These are phyloP conservation scores for Pygoscelis adeliae DNA, from an alignment of 2,113 vertebrate genomes.

Conservation along the genomic window DNA sequence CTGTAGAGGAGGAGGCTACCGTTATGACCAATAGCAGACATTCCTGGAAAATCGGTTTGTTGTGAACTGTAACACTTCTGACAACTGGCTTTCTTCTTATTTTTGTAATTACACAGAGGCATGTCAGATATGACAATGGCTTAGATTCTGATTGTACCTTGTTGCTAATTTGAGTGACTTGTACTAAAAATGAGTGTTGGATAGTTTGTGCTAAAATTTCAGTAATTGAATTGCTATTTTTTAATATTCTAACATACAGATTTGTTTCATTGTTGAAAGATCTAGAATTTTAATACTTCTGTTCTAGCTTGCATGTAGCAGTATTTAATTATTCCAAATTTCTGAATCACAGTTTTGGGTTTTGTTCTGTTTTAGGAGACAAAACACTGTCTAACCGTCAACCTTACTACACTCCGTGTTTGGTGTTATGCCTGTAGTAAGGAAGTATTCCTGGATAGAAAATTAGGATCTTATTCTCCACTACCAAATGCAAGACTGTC, in stretches of 20 bases:
- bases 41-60: background rate
- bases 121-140: background rate
- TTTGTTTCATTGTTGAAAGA: background rate
- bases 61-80: background rate
- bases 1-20: background rate
- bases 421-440: conserved; percentile 98
- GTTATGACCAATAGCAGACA: background rate
- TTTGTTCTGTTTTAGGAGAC: conserved; percentile 81
- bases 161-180: background rate
- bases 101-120: background rate
- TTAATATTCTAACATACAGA: background rate
- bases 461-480: conserved; percentile 83
- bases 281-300: background rate
- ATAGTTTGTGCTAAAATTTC: background rate
- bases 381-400: conserved; percentile 94
- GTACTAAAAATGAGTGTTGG: background rate
- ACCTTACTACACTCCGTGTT: conserved; percentile 95
- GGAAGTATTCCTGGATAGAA: conserved; percentile 96
- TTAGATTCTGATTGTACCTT: background rate
- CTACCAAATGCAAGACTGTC: conserved; percentile 74
- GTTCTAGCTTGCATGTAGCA: background rate
- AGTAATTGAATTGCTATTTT: background rate
- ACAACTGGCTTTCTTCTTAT: background rate
- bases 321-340: background rate
- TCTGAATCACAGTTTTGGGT: background rate